These are phyloP conservation scores for Nycticebus coucang DNA, from an alignment of 2,113 vertebrate genomes.

Conservation along the genomic window DNA sequence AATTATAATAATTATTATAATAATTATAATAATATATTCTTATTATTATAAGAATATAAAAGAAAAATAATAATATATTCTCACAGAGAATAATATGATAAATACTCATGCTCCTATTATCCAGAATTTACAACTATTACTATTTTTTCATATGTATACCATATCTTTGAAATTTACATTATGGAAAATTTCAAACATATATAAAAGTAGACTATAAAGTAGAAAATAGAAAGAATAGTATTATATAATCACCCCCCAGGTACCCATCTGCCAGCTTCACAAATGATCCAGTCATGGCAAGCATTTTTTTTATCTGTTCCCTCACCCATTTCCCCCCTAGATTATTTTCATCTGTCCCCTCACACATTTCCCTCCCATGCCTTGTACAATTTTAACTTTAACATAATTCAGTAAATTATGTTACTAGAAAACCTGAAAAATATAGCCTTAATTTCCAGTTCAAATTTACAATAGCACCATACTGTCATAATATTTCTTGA, in stretches of 20 bases:
- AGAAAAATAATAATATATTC: too few species aligned
- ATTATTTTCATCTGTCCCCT: background rate
- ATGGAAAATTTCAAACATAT: background rate
- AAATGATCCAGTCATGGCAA: background rate
- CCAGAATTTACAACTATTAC: background rate
- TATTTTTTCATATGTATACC: background rate
- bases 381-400: background rate
- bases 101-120: background rate
- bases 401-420: background rate
- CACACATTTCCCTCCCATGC: too few species aligned
- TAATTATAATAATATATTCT: too few species aligned
- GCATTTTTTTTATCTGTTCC: background rate
- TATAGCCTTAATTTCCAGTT: background rate
- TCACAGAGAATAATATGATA: background rate
- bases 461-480: background rate
- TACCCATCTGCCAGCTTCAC: background rate
- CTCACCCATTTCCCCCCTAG: background rate
- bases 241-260: background rate
- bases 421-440: background rate
- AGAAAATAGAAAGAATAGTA: background rate
- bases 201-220: background rate
- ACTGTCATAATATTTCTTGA: background rate
- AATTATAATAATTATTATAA: too few species aligned
- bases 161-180: background rate
- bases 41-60: too few species aligned